Evolutionary conservation across 2,888 invertebrate genomes (phyloP).

Genomic region (Poecilobothrus nobilitatus): DNA sequence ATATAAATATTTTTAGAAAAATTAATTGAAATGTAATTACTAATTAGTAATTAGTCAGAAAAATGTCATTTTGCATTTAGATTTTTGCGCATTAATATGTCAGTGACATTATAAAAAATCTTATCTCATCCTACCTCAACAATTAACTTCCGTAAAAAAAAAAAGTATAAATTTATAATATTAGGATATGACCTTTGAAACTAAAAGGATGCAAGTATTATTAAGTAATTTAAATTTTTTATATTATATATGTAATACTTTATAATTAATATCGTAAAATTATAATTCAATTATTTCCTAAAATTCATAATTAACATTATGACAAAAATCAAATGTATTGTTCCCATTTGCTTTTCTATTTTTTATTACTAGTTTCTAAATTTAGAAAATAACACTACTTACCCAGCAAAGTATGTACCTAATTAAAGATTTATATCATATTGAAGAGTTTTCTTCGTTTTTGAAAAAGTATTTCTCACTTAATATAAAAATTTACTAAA

Average conservation of each 20-base stretch:
- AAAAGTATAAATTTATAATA: background rate
- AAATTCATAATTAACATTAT: background rate
- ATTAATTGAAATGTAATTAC: too few species aligned
- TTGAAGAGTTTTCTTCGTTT: background rate
- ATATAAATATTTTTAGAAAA: background rate
- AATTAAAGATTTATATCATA: background rate
- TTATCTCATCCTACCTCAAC: too few species aligned
- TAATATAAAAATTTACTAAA: background rate
- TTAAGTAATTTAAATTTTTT: background rate
- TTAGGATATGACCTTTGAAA: background rate
- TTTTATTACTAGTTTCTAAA: background rate
- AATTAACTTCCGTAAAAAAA: background rate
- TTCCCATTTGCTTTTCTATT: background rate
- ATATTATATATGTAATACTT: background rate
- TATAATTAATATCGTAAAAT: too few species aligned
- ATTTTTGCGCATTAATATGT: too few species aligned
- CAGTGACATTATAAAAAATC: too few species aligned
- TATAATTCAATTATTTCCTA: background rate
- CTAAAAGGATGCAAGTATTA: background rate
- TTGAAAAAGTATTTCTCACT: background rate
- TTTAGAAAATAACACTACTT: background rate
- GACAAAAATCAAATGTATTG: background rate
- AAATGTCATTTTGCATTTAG: too few species aligned
- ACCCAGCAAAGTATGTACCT: background rate
- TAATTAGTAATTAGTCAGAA: too few species aligned